Base-by-base conservation (phyloP, 1,140 invertebrate genomes). In the Calycopis cecrops region DNA sequence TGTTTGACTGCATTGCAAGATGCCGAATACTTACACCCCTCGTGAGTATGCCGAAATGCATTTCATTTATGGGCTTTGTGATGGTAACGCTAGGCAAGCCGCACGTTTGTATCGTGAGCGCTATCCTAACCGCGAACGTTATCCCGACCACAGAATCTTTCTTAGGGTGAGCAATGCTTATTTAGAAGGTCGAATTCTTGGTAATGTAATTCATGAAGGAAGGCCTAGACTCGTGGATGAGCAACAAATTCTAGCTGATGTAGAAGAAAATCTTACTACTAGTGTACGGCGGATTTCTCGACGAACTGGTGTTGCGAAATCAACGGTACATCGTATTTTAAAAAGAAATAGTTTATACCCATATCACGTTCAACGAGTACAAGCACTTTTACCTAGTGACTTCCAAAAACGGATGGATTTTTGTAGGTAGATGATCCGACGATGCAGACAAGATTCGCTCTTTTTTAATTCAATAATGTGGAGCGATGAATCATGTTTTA, bases 181-280 rank as follows among this genome's bases (percentile, higher is more conserved):
- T 52, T 52, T 38, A 52, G 50, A 52, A 37, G 50, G 50, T 37
- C 14, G 50, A 52, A 52, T 52, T 52, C 50, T 34, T 38, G 50
- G 17, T 11, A 52, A 10, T 52, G 35, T 7, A 52, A 10, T 37
- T 16, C 4, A 35, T 11, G 35, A 52, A 52, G 35, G 50, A 18
- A 16, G 35, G 35, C 35, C 50, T 17, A 52, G 50, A 52, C 2
- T 6, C n/a, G 35, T 52, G 6, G 35, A 52, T 52, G 50, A 35
- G 50, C 50, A 10, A 17, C 35, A 52, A 52, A 10, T 52, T 11
- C 9, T 52, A 35, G n/a, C 34, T 52, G 40, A 48, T 17, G 52
- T 54, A 10, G 28, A 33, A 44, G 38, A 33, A 55, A 42, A 55
- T 47, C 42, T 40, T 14, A 44, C 40, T 6, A 55, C 52, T 35